Evolutionary conservation across 2,888 invertebrate species (phyloP).

Genomic region (Thecophora atra): DNA sequence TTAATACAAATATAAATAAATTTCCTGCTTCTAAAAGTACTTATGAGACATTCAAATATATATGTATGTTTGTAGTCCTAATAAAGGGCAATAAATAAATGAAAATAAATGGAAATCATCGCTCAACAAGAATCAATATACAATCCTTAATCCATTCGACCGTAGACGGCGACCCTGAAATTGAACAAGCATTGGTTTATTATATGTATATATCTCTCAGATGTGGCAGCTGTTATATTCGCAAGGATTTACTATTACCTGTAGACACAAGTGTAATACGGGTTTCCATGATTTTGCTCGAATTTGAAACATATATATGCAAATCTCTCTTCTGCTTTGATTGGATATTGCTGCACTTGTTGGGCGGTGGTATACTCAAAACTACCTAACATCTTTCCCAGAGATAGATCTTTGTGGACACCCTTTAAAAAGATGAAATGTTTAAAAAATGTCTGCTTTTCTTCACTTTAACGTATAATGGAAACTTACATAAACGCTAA

Average conservation of each 20-base stretch:
- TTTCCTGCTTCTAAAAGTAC: slow-evolving; percentile 19
- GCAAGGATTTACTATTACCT: slow-evolving; percentile 44
- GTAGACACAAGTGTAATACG: slow-evolving; percentile 55
- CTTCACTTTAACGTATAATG: background rate
- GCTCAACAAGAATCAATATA: slow-evolving; percentile 11
- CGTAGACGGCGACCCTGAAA: slow-evolving; percentile 47
- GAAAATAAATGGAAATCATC: slow-evolving; percentile 18
- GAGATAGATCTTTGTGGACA: background rate
- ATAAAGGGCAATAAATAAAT: slow-evolving; percentile 18
- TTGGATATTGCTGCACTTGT: slow-evolving; percentile 47
- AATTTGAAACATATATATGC: slow-evolving; percentile 48
- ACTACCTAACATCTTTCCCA: slow-evolving; percentile 45
- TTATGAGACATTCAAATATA: slow-evolving; percentile 18
- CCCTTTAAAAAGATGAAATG: slow-evolving; percentile 16
- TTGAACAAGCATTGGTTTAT: background rate
- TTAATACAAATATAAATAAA: slow-evolving; percentile 29
- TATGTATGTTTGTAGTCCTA: background rate
- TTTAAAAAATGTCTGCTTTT: background rate
- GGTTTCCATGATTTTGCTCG: slow-evolving; percentile 54
- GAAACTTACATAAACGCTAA: slow-evolving; percentile 52
- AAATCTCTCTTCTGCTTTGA: slow-evolving; percentile 38
- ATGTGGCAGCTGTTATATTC: too few species aligned
- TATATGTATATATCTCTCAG: too few species aligned
- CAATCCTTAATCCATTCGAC: slow-evolving; percentile 39
- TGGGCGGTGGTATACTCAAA: slow-evolving; percentile 47